These are phyloP conservation scores for Zaprionus ornatus DNA, from an alignment of 1,140 invertebrate species.

Conservation along the genomic window DNA sequence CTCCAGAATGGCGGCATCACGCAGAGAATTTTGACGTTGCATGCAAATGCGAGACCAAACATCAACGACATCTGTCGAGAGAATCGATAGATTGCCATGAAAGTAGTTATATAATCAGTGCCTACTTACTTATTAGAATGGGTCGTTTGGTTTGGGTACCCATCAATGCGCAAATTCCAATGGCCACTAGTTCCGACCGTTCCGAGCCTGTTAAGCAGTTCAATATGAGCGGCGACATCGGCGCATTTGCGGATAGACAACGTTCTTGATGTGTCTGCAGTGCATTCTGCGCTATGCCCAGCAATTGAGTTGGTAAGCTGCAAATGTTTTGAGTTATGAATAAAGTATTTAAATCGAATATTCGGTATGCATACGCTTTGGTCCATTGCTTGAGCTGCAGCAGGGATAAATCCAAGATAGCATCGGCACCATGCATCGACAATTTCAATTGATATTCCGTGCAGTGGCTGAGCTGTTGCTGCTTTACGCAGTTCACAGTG, in stretches of 20 bases:
- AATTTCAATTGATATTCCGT: conserved; percentile 73
- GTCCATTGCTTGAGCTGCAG: conserved; percentile 82
- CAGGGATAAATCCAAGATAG: conserved; percentile 70
- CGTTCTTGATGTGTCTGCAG: conserved; percentile 72
- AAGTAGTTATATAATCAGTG: neutral
- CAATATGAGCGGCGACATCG: conserved; percentile 71
- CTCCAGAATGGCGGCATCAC: conserved; percentile 69
- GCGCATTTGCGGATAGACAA: conserved; percentile 56
- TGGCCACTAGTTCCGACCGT: conserved; percentile 75
- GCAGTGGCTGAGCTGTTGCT: conserved; percentile 74
- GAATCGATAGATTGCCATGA: neutral
- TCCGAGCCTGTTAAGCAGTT: conserved; percentile 81
- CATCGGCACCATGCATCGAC: conserved; percentile 78
- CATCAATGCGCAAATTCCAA: conserved; percentile 71
- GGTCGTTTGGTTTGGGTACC: conserved; percentile 75
- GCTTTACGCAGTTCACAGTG: conserved; percentile 70
- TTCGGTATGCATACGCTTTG: conserved; percentile 62
- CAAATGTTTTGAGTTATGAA: neutral
- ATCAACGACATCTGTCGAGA: conserved; percentile 74
- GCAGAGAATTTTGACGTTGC: conserved; percentile 77
- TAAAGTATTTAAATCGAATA: neutral
- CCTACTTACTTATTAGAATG: conserved; percentile 64
- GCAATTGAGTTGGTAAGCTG: conserved; percentile 68
- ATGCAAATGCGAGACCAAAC: conserved; percentile 82
- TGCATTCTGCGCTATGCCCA: conserved; percentile 78